These are phyloP conservation scores for Sminthopsis crassicaudata DNA, from an alignment of 2,113 vertebrate genomes.

Conservation along the genomic window DNA sequence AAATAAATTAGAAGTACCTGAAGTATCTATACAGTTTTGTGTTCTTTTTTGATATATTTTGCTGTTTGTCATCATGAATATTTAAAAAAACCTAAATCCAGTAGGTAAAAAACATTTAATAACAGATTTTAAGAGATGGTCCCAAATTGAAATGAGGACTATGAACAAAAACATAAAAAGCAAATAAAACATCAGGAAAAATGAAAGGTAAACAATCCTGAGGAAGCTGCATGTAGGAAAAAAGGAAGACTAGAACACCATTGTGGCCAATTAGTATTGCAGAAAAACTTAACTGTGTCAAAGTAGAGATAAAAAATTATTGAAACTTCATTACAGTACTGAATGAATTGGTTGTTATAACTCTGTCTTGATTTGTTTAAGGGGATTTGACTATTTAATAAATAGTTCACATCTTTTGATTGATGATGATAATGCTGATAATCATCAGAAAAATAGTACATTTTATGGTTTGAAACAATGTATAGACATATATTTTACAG, in stretches of 20 bases:
- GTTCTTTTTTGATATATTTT: neutral
- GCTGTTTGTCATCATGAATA: slow-evolving; percentile 1
- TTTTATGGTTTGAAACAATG: neutral
- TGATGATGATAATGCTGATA: neutral
- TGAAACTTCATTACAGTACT: neutral
- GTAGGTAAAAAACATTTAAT: neutral
- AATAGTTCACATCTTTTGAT: neutral
- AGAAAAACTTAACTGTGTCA: neutral
- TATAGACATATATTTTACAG: neutral
- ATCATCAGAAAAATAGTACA: neutral
- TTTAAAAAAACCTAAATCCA: neutral
- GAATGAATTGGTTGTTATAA: neutral
- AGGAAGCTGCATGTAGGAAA: neutral
- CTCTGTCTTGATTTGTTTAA: neutral
- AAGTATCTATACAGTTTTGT: neutral
- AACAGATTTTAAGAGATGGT: no score
- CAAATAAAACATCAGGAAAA: neutral
- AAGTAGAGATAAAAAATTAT: neutral
- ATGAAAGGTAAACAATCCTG: neutral
- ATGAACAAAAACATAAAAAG: neutral
- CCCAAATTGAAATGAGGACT: neutral
- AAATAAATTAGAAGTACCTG: neutral
- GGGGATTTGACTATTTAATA: neutral
- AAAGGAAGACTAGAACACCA: neutral
- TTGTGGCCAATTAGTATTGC: neutral